A percentile compares a stretch with the other conserved stretches of the same genome.
Evolutionary conservation across 2,888 invertebrate genomes (phyloP).

Genomic region (Caenorhabditis becei): DNA sequence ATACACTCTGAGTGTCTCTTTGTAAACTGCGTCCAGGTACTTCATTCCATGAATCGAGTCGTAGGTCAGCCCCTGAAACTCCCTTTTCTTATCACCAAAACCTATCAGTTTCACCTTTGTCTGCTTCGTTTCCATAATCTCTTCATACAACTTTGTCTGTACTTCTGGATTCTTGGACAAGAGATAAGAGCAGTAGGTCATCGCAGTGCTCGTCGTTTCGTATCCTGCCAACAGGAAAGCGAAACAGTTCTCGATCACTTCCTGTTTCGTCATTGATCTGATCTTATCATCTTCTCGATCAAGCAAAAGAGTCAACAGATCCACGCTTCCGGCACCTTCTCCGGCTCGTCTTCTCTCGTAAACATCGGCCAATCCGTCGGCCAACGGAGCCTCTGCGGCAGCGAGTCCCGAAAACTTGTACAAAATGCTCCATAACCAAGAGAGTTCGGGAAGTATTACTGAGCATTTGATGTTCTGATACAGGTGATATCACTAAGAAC

Average conservation of each 20-base stretch:
- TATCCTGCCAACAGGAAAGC: slow-evolving; percentile 84
- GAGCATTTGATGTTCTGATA: slow-evolving; percentile 4
- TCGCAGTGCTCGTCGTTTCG: slow-evolving; percentile 84
- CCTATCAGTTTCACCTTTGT: too few relatives aligned
- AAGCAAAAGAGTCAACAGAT: slow-evolving; percentile 69
- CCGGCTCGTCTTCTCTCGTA: slow-evolving; percentile 62
- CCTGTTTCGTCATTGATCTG: slow-evolving; percentile 61
- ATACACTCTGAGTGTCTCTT: slow-evolving; percentile 75
- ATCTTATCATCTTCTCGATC: slow-evolving; percentile 58
- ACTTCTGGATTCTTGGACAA: slow-evolving; percentile 83
- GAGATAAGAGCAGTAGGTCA: slow-evolving; percentile 83
- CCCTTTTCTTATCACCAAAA: too few relatives aligned
- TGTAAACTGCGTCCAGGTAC: slow-evolving; percentile 78
- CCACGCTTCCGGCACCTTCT: slow-evolving; percentile 63
- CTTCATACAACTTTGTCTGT: slow-evolving; percentile 83
- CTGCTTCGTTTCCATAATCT: slow-evolving; percentile 81
- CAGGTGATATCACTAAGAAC: slow-evolving; percentile 8
- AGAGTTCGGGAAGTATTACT: slow-evolving; percentile 67
- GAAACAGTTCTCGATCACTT: slow-evolving; percentile 82
- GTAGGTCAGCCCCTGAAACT: too few relatives aligned
- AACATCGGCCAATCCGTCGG: slow-evolving; percentile 55
- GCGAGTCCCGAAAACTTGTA: slow-evolving; percentile 46
- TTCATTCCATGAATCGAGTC: slow-evolving; percentile 68
- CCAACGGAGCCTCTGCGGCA: slow-evolving; percentile 52
- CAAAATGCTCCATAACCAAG: slow-evolving; percentile 59